A percentile compares a stretch with the other conserved stretches of the same genome.
phyloP scores from a whole-genome alignment of 2,113 vertebrate species.

The Neolamprologus kungweensis region DNA sequence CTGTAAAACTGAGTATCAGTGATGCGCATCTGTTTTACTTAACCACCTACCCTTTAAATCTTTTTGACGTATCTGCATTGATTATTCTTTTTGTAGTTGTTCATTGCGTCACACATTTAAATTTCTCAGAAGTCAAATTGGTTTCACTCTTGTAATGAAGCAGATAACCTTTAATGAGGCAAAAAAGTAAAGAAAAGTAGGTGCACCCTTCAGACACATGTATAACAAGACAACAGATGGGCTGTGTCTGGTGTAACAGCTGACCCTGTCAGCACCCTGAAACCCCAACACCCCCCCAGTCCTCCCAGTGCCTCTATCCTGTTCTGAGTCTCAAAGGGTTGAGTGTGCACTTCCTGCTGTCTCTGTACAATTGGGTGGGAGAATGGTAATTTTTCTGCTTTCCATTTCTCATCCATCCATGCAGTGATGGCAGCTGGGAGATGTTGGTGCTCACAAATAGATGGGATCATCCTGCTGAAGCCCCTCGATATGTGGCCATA shows the following conservation, averaged over 20 bases:
- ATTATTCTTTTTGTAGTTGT: background rate
- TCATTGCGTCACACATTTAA: background rate
- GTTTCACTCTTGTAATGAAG: background rate
- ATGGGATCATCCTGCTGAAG: slow-evolving; percentile 22
- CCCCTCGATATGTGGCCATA: background rate
- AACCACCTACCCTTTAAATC: background rate
- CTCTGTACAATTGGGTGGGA: background rate
- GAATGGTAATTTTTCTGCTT: background rate
- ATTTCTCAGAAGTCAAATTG: background rate
- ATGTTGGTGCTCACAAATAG: slow-evolving; percentile 41
- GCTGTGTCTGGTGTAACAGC: slow-evolving; percentile 16
- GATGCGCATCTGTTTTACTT: background rate
- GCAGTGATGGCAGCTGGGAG: slow-evolving; percentile 43
- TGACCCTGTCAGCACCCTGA: slow-evolving; percentile 41
- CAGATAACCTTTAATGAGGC: background rate
- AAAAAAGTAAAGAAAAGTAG: background rate
- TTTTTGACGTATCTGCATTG: background rate
- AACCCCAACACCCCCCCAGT: background rate
- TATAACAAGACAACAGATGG: slow-evolving; percentile 29
- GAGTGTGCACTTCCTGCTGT: slow-evolving; percentile 43
- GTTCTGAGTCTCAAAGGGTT: background rate
- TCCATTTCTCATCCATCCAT: slow-evolving; percentile 4
- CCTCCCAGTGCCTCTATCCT: slow-evolving; percentile 10
- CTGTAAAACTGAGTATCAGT: background rate
- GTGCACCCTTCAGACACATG: background rate